Evolutionary conservation across 2,888 invertebrate genomes (phyloP).

Genomic region (Monoplex corrugatus): DNA sequence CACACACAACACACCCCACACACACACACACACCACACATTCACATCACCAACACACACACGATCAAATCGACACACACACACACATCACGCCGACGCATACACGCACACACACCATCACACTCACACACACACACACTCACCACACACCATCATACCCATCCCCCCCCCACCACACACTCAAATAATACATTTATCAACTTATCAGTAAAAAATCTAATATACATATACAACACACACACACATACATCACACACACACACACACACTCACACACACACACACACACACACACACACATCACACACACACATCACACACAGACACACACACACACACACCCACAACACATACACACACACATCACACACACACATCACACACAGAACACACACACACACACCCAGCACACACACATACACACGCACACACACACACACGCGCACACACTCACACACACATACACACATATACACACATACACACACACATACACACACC

Average conservation of each 20-base stretch:
- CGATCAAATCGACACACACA: background rate
- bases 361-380: no score
- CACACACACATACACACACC: conserved; percentile 1
- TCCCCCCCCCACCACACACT: no score
- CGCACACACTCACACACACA: no score
- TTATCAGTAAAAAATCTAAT: no score
- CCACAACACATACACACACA: no score
- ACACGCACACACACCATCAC: background rate
- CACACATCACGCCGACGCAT: background rate
- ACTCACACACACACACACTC: background rate
- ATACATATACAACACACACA: background rate
- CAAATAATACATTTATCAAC: no score
- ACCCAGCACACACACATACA: no score
- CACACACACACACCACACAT: background rate
- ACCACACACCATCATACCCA: no score
- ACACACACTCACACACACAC: background rate
- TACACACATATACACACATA: background rate
- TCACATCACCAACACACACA: background rate
- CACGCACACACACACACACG: no score
- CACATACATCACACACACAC: background rate
- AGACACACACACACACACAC: no score
- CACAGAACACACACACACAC: no score
- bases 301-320: background rate
- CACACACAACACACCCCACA: no score
- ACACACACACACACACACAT: background rate